Percentiles rank a stretch among this genome's conserved stretches.
Evolutionary conservation across 2,888 invertebrate genomes (phyloP).

Genomic region (Temnothorax rugatulus): DNA sequence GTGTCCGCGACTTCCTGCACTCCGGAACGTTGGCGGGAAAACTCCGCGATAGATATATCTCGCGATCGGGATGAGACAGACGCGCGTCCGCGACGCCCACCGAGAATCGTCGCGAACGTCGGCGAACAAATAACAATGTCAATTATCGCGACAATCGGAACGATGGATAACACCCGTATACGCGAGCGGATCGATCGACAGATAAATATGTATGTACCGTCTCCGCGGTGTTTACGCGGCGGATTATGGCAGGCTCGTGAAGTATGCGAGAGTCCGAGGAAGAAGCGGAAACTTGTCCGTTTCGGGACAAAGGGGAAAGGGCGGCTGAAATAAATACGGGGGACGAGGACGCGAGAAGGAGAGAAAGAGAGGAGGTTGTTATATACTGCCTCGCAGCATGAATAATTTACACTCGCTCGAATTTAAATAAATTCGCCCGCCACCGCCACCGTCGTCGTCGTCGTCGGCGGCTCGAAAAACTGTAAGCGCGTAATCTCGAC

Average conservation of each 20-base stretch:
- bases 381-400: conserved; percentile 72
- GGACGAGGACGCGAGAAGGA: conserved; percentile 38
- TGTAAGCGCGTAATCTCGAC: conserved; percentile 57
- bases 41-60: neutral
- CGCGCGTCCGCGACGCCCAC: neutral
- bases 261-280: neutral
- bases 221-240: conserved; percentile 21
- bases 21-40: conserved; percentile 2
- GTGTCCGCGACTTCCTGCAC: neutral
- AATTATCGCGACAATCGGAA: conserved; percentile 18
- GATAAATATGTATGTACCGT: conserved; percentile 14
- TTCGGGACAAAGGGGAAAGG: conserved; percentile 7
- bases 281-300: conserved; percentile 28
- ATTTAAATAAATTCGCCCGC: conserved; percentile 79
- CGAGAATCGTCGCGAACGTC: neutral
- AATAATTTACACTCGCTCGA: conserved; percentile 78
- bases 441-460: conserved; percentile 36
- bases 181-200: conserved; percentile 1
- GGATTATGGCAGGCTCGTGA: conserved; percentile 22
- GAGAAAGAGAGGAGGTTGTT: conserved; percentile 65
- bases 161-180: neutral
- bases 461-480: conserved; percentile 10
- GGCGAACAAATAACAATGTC: neutral
- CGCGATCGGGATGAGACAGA: neutral
- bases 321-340: conserved; percentile 44